Conservation (phyloP, 2,797 vertebrate species). For the Ceryle rudis region DNA sequence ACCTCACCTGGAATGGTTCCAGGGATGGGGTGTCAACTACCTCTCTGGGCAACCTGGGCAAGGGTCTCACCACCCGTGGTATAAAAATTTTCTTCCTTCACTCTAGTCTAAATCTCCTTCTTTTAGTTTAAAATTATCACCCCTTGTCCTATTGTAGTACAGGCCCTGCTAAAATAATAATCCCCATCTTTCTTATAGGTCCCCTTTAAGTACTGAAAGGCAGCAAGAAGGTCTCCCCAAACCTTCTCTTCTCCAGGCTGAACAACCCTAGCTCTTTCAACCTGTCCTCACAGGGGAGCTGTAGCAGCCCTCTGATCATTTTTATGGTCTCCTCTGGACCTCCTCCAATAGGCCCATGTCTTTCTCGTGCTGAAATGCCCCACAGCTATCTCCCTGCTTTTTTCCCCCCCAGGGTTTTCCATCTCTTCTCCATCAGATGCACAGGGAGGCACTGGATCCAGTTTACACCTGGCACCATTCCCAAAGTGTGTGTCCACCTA, state of each 20-base stretch:
- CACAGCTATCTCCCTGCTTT: not conserved
- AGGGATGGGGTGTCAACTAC: not conserved
- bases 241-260: not conserved
- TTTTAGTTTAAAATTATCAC: not conserved
- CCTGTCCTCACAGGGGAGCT: not conserved
- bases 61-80: not conserved
- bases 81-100: not conserved
- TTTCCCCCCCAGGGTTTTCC: not conserved
- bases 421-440: not conserved
- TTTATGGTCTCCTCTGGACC: not conserved
- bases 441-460: not conserved
- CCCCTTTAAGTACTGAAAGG: not conserved
- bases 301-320: not conserved
- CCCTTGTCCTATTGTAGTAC: not conserved
- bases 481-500: not conserved
- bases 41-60: not conserved
- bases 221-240: not conserved
- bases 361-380: not conserved
- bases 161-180: not conserved
- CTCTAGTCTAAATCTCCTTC: not conserved
- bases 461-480: rapidly evolving
- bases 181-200: not conserved
- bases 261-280: not conserved
- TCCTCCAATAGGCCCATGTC: not conserved
- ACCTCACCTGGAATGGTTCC: not conserved